phyloP scores from a whole-genome alignment of 2,113 vertebrate genomes.

The Syrmaticus mikado region DNA sequence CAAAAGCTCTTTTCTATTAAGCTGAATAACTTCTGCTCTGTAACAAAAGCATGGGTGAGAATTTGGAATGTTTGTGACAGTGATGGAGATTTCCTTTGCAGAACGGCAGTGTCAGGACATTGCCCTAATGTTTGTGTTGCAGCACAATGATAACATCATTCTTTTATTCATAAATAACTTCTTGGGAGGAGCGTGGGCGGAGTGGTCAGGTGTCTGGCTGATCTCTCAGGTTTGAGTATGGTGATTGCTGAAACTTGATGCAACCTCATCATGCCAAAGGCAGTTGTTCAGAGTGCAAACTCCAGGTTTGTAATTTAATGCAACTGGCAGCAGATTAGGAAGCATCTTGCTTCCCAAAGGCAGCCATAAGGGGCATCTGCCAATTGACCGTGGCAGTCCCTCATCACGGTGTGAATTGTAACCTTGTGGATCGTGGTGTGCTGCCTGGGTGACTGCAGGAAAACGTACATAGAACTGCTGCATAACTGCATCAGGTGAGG shows the following conservation, averaged over 20 bases:
- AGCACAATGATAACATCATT: background rate
- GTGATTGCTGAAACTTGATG: background rate
- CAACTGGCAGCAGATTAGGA: background rate
- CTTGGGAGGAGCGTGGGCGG: constrained; percentile 21
- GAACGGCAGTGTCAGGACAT: background rate
- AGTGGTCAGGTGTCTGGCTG: constrained; percentile 7
- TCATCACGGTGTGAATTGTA: rapidly evolving
- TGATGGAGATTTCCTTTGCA: background rate
- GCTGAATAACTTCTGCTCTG: background rate
- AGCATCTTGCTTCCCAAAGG: background rate
- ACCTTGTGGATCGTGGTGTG: background rate
- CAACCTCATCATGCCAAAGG: background rate
- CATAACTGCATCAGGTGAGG: rapidly evolving
- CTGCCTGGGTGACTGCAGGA: background rate
- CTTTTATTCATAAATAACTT: background rate
- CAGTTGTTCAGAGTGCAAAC: background rate
- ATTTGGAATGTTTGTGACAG: background rate
- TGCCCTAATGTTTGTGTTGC: background rate
- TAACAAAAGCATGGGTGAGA: background rate
- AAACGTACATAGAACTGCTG: background rate
- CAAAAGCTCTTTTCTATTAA: background rate
- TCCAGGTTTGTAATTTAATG: background rate
- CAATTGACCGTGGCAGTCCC: background rate
- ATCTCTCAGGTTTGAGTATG: background rate
- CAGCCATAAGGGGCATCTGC: background rate